phyloP scores from a whole-genome alignment of 2,797 vertebrate species.

The Emys orbicularis region DNA sequence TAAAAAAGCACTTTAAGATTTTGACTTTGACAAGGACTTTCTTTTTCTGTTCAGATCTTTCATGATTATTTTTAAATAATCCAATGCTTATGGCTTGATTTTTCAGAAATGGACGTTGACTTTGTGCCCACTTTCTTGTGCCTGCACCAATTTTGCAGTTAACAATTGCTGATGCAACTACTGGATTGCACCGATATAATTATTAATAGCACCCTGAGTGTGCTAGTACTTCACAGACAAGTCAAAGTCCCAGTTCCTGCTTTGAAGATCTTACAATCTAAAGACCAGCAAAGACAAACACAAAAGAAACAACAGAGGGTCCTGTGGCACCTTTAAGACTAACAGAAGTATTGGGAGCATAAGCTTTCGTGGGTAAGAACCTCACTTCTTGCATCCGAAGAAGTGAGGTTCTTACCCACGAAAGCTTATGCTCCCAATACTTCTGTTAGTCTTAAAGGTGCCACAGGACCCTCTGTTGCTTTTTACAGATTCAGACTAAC shows the following conservation, averaged over 20 bases:
- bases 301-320: background rate
- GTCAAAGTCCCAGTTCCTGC: background rate
- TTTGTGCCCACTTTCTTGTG: fast-evolving
- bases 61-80: background rate
- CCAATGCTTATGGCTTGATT: fast-evolving
- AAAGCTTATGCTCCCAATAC: too few species aligned
- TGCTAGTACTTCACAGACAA: background rate
- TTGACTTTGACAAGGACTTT: background rate
- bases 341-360: too few species aligned
- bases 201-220: background rate
- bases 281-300: background rate
- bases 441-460: too few species aligned
- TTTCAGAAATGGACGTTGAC: background rate
- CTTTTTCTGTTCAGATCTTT: background rate
- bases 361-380: too few species aligned
- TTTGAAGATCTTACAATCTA: background rate
- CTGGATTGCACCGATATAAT: background rate
- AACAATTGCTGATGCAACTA: background rate
- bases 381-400: too few species aligned
- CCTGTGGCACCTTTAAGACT: too few species aligned
- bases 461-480: too few species aligned
- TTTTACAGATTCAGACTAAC: too few species aligned
- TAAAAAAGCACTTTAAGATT: background rate
- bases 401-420: too few species aligned
- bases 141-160: background rate